Base-by-base conservation (phyloP, 2,113 vertebrate genomes). In the Gambusia holbrooki region DNA sequence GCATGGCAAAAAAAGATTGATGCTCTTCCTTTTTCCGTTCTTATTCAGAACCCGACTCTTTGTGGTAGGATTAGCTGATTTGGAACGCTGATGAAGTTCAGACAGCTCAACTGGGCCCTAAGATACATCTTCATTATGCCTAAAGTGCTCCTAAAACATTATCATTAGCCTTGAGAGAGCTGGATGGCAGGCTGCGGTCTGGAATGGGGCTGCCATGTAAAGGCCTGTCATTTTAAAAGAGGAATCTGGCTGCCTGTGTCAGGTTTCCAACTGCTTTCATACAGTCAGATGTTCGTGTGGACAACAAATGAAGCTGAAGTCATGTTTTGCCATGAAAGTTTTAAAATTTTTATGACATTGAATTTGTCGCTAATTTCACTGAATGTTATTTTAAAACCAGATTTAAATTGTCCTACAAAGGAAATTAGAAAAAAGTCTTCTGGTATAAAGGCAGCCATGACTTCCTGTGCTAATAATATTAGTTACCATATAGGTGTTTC, bases 81-180 rank as follows among this genome's bases (percentile, higher is more conserved):
- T 78, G 81, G 87, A 85, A 75, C 45, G 15, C 85, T 84, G 89
- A 88, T 91, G 89, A 88, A 89, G 84, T 92, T 84, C 76, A 86
- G 88, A 88, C 84, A 85, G 82, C 81, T 87, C 76, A 80, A 74
- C 81, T 48, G 84, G 75, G 71, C 77, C 70, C 25, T 15, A 65
- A 79, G 83, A 90, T 93, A 86, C 68, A 70, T 93, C 88, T 94
- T 92, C 79, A 92, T 93, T 93, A 90, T 78, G 69, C 73, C 14
- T 69, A 87, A 87, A 91, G 83, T 71, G 80, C 83, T 80, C 63
- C 75, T 85, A 66, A 81, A 87, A 88, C 83, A 90, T 92, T 80
- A 89, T 90, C 85, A 88, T 92, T 86, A 80, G 80, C 89, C 88
- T 86, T 88, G 80, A 86, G 83, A 80, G 58, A 22, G 25, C 63